phyloP scores from a whole-genome alignment of 1,140 invertebrate species.

The Fopius arisanus region DNA sequence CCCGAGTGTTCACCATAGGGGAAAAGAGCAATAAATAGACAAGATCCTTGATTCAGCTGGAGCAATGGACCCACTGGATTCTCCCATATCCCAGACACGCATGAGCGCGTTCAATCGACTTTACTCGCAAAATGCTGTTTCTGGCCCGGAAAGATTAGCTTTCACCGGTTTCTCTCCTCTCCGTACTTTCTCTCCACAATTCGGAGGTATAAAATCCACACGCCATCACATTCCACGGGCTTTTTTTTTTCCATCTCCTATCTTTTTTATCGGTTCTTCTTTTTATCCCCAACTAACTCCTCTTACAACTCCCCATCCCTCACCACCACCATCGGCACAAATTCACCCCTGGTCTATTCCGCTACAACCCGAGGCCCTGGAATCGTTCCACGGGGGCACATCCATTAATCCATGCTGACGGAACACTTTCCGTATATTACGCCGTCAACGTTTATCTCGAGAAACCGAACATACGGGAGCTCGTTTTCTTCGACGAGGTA shows the following conservation, averaged over 20 bases:
- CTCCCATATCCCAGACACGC: constrained; percentile 40
- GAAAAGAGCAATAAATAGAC: constrained; percentile 54
- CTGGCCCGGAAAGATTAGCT: constrained; percentile 44
- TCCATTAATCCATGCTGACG: constrained; percentile 46
- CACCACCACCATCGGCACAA: neutral
- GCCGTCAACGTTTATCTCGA: constrained; percentile 35
- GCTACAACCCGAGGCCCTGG: constrained; percentile 4
- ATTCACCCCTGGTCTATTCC: neutral
- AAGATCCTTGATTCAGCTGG: constrained; percentile 47
- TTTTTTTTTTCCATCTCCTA: neutral
- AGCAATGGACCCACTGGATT: neutral
- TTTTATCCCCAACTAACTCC: neutral
- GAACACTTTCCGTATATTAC: constrained; percentile 44
- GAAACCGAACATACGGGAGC: constrained; percentile 11
- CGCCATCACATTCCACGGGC: neutral
- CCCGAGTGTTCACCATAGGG: constrained; percentile 37
- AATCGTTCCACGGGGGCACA: constrained; percentile 27
- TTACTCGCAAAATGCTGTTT: constrained; percentile 36
- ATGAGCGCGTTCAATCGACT: constrained; percentile 54
- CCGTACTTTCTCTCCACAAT: constrained; percentile 11
- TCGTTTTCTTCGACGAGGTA: constrained; percentile 27
- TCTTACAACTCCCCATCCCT: neutral
- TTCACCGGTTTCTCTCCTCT: neutral
- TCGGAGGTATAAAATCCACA: neutral
- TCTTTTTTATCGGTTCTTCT: neutral